Evolutionary conservation across 2,888 invertebrate species (phyloP).

Genomic region (Amiota communis): DNA sequence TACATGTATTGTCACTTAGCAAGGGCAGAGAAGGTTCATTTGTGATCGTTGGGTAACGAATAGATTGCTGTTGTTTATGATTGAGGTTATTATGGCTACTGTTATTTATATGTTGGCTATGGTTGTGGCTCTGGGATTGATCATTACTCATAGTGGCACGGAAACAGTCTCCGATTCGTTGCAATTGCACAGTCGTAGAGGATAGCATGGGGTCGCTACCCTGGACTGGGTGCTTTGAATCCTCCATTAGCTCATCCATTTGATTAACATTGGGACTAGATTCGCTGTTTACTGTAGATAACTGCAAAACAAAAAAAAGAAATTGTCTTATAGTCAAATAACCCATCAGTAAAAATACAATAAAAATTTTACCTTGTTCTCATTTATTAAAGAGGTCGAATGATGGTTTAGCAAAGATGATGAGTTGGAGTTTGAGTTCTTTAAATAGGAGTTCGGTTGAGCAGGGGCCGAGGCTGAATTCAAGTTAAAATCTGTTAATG

Average conservation of each 20-base stretch:
- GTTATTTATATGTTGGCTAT: neutral
- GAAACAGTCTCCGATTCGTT: slow-evolving; percentile 38
- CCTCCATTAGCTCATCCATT: slow-evolving; percentile 80
- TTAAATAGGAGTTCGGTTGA: slow-evolving; percentile 71
- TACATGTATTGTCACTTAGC: neutral
- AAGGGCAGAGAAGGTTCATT: neutral
- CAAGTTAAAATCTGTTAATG: slow-evolving; percentile 76
- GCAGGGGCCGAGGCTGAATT: slow-evolving; percentile 72
- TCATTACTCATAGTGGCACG: slow-evolving; percentile 4
- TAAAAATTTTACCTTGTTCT: slow-evolving; percentile 59
- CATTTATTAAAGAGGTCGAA: slow-evolving; percentile 68
- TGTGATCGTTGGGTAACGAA: slow-evolving; percentile 17
- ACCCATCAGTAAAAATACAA: neutral
- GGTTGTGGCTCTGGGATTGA: neutral
- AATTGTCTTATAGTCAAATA: neutral
- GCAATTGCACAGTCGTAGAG: slow-evolving; percentile 58
- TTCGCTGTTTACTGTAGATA: slow-evolving; percentile 76
- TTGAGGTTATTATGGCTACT: slow-evolving; percentile 19
- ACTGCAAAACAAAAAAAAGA: slow-evolving; percentile 66
- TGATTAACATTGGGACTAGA: slow-evolving; percentile 77
- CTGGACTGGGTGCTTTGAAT: slow-evolving; percentile 75
- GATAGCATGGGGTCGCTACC: slow-evolving; percentile 79
- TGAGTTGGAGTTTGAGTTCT: slow-evolving; percentile 66
- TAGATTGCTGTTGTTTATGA: slow-evolving; percentile 12
- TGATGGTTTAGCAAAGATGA: slow-evolving; percentile 56